Evolutionary conservation across 2,888 invertebrate genomes (phyloP).

Genomic region (Pomacea canaliculata): DNA sequence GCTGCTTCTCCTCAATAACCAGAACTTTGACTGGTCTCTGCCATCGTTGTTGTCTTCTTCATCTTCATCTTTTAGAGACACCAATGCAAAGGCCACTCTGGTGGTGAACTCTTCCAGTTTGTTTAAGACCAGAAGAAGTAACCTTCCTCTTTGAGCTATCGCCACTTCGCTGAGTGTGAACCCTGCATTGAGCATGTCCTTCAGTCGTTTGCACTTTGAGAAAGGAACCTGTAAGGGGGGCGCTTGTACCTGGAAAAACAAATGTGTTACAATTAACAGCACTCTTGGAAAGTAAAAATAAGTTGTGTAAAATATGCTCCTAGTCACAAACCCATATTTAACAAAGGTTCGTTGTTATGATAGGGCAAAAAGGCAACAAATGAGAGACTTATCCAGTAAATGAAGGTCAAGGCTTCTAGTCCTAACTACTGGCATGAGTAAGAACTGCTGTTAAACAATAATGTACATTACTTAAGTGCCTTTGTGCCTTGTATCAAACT

Average conservation of each 20-base stretch:
- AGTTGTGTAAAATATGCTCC: too few relatives aligned
- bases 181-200: slow-evolving; percentile 17
- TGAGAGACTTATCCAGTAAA: too few relatives aligned
- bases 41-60: background rate
- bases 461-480: too few relatives aligned
- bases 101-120: slow-evolving; percentile 29
- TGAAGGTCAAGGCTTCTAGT: too few relatives aligned
- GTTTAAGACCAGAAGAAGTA: slow-evolving; percentile 34
- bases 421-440: too few relatives aligned
- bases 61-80: slow-evolving; percentile 15
- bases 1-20: slow-evolving; percentile 4
- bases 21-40: background rate
- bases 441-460: too few relatives aligned
- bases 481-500: too few relatives aligned
- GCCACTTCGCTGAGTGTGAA: slow-evolving; percentile 32
- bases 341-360: too few relatives aligned
- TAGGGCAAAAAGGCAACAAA: too few relatives aligned
- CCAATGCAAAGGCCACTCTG: slow-evolving; percentile 31
- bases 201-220: slow-evolving; percentile 18
- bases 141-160: slow-evolving; percentile 21
- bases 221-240: slow-evolving; percentile 23
- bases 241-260: slow-evolving; percentile 29
- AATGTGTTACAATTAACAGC: background rate
- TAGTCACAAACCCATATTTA: too few relatives aligned
- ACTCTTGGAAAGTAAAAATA: too few relatives aligned